phyloP scores from a whole-genome alignment of 2,797 vertebrate genomes.

The Danio jaintianensis region DNA sequence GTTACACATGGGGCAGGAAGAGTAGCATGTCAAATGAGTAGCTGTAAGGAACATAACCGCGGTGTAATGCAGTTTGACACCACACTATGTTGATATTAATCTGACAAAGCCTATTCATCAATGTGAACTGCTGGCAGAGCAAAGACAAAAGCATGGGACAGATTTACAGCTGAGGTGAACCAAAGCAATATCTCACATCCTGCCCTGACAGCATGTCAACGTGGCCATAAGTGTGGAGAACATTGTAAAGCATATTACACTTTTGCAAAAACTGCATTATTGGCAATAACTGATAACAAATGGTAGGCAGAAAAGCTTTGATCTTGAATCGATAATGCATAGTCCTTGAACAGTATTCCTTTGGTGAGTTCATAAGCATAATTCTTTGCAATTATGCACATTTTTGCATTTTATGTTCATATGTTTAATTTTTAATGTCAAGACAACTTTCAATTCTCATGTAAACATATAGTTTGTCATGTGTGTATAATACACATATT shows the following conservation, averaged over 20 bases:
- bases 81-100: constrained; percentile 60
- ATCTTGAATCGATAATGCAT: background rate
- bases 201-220: background rate
- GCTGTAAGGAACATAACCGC: constrained; percentile 53
- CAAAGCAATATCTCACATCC: constrained; percentile 33
- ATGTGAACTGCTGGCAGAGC: constrained; percentile 39
- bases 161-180: constrained; percentile 39
- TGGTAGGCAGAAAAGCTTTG: background rate
- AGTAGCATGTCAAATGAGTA: constrained; percentile 44
- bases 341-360: constrained; percentile 5
- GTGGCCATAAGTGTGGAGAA: constrained; percentile 22
- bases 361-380: background rate
- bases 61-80: constrained; percentile 58
- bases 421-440: no score
- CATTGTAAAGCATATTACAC: constrained; percentile 26
- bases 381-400: no score
- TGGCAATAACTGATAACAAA: background rate
- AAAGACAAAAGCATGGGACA: constrained; percentile 55
- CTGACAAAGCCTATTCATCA: constrained; percentile 65
- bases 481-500: no score
- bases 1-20: background rate
- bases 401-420: no score
- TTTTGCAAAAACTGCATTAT: constrained; percentile 8
- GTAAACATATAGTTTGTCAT: no score
- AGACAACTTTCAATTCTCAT: no score